Conservation (phyloP, 2,888 invertebrate genomes). For the Gymnosoma rotundatum region DNA sequence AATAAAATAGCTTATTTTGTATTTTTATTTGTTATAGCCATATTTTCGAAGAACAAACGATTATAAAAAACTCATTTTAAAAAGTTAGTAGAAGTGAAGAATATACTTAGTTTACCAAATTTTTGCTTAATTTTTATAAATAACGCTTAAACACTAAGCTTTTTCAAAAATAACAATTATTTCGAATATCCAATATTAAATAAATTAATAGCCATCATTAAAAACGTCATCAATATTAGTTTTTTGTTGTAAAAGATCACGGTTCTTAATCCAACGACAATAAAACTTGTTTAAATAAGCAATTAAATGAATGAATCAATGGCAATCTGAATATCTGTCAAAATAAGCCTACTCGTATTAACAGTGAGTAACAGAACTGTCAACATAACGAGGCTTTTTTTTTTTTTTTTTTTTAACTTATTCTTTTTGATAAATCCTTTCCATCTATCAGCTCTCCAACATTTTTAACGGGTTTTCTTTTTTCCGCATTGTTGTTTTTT, state of each 20-base stretch:
- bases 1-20: too few relatives aligned
- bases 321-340: slow-evolving; percentile 34
- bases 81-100: too few relatives aligned
- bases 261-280: slow-evolving; percentile 27
- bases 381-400: too few relatives aligned
- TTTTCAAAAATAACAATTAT: slow-evolving; percentile 66
- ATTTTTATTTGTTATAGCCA: too few relatives aligned
- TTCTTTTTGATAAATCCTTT: too few relatives aligned
- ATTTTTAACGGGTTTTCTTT: too few relatives aligned
- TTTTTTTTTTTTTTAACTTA: too few relatives aligned
- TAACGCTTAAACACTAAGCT: slow-evolving; percentile 19
- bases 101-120: too few relatives aligned
- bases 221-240: slow-evolving; percentile 44
- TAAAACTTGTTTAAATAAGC: slow-evolving; percentile 52
- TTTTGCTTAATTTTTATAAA: background rate
- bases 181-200: slow-evolving; percentile 62
- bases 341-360: background rate
- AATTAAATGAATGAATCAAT: slow-evolving; percentile 55
- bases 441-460: too few relatives aligned
- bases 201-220: slow-evolving; percentile 69
- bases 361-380: slow-evolving; percentile 16
- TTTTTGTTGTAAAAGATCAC: slow-evolving; percentile 39
- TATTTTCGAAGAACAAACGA: too few relatives aligned
- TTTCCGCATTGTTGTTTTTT: too few relatives aligned
- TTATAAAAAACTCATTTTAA: too few relatives aligned